Evolutionary conservation across 2,113 vertebrate genomes (phyloP), one percentile per base, ranked within the genome.

Genomic region (Chauna torquata): DNA sequence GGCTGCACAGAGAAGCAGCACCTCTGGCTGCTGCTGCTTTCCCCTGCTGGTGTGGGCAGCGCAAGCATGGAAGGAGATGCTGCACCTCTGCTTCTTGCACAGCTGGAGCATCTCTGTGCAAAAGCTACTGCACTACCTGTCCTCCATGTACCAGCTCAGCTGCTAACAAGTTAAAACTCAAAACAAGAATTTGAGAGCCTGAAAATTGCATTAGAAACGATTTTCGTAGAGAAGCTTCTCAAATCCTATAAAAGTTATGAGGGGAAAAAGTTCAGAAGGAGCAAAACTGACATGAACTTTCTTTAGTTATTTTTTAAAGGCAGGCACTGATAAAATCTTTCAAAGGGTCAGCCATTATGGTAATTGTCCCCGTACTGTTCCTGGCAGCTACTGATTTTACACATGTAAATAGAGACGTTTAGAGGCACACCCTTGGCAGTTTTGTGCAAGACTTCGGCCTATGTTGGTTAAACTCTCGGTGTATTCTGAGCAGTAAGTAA

Each of bases 361-460:
- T 57, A 90, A 86, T 85, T 80, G 65, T 55, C 84, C 27, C 58
- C 42, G 23, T 40, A 1, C 27, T 4, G 25, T 68, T 94, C 71
- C 65, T 80, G 86, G 81, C 58, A 76, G 62, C 83, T 86, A 9
- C 49, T 65, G 77, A 20, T 59, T 96, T 95, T 65, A 49, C 77
- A 28, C 34, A 52, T 64, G 86, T 81, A 70, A 92, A 71, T 30
- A 38, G 74, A 92, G 86, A 78, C 27, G 23, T 24, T 30, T 24
- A 54, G 87, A 85, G 91, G 42, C 92, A 93, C 88, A 61, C 91
- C 94, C 91, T 86, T 71, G 74, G 55, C 47, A 25, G 28, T 78
- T 91, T 24, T 62, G 65, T 88, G 68, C 25, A 47, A 78, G 70
- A 44, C 50, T 87, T 38, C 2, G 5, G 72, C 92, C 62, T 80